A percentile compares a stretch with the other conserved stretches of the same genome.
Evolutionary conservation across 2,888 invertebrate species (phyloP).

Genomic region (Eudemis profundana): DNA sequence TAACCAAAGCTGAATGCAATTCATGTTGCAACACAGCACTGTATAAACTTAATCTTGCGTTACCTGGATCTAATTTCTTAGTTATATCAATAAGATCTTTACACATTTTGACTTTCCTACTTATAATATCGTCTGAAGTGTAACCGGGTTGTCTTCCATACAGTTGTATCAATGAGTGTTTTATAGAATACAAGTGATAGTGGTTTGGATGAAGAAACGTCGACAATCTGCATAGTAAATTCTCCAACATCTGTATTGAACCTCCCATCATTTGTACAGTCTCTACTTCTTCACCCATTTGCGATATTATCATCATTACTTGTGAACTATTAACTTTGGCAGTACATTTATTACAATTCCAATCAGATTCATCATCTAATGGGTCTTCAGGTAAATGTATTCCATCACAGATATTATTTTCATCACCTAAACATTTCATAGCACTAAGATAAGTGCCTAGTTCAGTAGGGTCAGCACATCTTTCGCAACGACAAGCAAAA

Average conservation of each 20-base stretch:
- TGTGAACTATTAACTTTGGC: conserved; percentile 87
- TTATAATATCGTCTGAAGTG: conserved; percentile 85
- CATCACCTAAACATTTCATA: conserved; percentile 87
- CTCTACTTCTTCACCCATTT: conserved; percentile 92
- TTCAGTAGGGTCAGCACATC: conserved; percentile 93
- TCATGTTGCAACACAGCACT: conserved; percentile 92
- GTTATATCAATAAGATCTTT: conserved; percentile 87
- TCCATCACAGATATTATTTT: conserved; percentile 86
- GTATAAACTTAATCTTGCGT: conserved; percentile 90
- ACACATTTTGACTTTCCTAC: conserved; percentile 88
- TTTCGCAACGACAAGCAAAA: conserved; percentile 89
- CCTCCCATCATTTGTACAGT: conserved; percentile 86
- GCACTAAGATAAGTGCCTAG: conserved; percentile 90
- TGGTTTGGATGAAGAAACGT: conserved; percentile 93
- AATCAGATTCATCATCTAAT: conserved; percentile 88
- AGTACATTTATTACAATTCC: conserved; percentile 90
- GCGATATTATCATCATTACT: conserved; percentile 87
- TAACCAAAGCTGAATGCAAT: conserved; percentile 84
- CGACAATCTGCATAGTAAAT: conserved; percentile 88
- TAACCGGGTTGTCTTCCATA: conserved; percentile 89
- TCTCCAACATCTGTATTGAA: conserved; percentile 86
- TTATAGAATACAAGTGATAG: conserved; percentile 92
- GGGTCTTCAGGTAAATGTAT: conserved; percentile 90
- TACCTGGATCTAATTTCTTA: conserved; percentile 89
- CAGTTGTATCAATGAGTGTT: conserved; percentile 92